Conservation (phyloP, 2,888 invertebrate species). For the Meliscaeva auricollis region DNA sequence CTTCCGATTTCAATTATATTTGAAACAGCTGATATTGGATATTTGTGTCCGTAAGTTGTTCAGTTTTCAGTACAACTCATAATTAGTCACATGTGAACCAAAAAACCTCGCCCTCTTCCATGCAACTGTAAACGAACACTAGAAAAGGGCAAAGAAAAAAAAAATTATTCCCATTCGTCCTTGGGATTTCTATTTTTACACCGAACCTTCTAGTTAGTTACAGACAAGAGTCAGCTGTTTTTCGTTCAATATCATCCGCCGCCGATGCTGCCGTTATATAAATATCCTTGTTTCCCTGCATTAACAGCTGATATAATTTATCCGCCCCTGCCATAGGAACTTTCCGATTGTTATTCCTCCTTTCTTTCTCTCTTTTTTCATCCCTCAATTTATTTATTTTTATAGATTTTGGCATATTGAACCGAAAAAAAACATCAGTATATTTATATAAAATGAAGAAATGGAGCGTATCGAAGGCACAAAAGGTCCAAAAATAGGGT, state of each 20-base stretch:
- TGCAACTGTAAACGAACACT: conserved; percentile 8
- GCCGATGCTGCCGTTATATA: conserved; percentile 8
- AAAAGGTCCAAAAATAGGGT: conserved; percentile 23
- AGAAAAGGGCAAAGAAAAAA: conserved; percentile 5
- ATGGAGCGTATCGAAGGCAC: conserved; percentile 42
- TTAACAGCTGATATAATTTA: conserved; percentile 60
- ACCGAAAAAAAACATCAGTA: neutral
- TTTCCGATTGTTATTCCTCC: conserved; percentile 18
- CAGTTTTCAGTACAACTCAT: conserved; percentile 45
- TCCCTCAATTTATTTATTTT: conserved; percentile 41
- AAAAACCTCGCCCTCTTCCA: conserved; percentile 24
- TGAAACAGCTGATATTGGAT: conserved; percentile 1
- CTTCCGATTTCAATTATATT: neutral
- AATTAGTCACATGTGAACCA: conserved; percentile 48
- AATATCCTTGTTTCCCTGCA: conserved; percentile 28
- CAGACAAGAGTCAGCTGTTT: conserved; percentile 57
- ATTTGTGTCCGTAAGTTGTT: too few relatives aligned
- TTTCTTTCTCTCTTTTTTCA: neutral
- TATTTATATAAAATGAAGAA: conserved; percentile 22
- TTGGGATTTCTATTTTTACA: conserved; percentile 55
- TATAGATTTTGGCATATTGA: conserved; percentile 52
- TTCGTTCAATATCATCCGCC: conserved; percentile 25
- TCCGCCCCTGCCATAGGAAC: conserved; percentile 19
- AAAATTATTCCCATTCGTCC: conserved; percentile 29
- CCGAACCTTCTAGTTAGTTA: neutral